Evolutionary conservation across 2,797 vertebrate genomes (phyloP), one percentile per base, ranked within the genome.

Genomic region (Cryptoprocta ferox): DNA sequence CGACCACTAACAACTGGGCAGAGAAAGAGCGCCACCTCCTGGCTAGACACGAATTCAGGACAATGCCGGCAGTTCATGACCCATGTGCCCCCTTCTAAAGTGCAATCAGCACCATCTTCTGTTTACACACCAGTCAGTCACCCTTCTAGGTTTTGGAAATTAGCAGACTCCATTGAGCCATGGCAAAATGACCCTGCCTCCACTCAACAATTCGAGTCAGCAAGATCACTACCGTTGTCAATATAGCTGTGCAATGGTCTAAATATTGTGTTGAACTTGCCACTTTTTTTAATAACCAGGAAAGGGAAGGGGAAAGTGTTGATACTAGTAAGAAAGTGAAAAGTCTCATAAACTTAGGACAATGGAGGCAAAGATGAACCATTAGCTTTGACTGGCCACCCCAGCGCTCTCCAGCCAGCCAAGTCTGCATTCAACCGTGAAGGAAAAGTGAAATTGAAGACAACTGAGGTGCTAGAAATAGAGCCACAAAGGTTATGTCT

Each of bases 21-120:
- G 92, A 76, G 73, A 95, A 96, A 95, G 94, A 39, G 92, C 9
- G 68, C 95, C 96, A 95, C 85, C 95, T 98, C 56, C 95, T 97
- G 97, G 97, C 48, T 12, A 91, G 63, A 87, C 4, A 15, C 18
- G 0, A 61, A 2, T 53, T n/a, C 56, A 88, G 24, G 73, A 2
- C 81, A 16, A 21, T 0, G 5, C 39, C 37, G 15, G 12, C n/a
- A 18, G 35, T 28, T 70, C 39, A 48, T 7, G 24, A 70, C 88
- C 39, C 18, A 45, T 42, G 11, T 56, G 63, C 56, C 61, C 56
- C 16, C 19, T 56, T 12, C 35, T 5, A 1, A 48, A 28, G 13
- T 1, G 13, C 26, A 66, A 30, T 8, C 8, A 68, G 32, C 35
- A 35, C 8, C 4, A 5, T 37, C 61, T 56, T 59, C 30, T 4